These are phyloP conservation scores for Haemorhous mexicanus DNA, from an alignment of 2,113 vertebrate genomes.

Conservation along the genomic window DNA sequence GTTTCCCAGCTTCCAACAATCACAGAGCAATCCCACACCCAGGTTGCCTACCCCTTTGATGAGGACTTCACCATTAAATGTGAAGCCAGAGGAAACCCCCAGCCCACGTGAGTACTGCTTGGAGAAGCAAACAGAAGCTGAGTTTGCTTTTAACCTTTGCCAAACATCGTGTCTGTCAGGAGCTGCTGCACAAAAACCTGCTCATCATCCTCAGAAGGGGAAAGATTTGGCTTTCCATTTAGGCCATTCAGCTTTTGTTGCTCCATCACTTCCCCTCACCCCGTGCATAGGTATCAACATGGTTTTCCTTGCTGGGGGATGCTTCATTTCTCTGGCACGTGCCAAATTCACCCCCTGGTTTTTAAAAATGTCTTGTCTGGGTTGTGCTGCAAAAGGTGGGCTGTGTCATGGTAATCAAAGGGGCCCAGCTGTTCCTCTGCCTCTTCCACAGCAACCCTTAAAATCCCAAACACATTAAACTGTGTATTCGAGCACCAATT, in stretches of 20 bases:
- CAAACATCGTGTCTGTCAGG: background rate
- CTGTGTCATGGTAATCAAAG: background rate
- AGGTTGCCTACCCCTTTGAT: slow-evolving; percentile 91
- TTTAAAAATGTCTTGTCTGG: background rate
- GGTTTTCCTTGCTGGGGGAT: background rate
- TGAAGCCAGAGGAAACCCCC: slow-evolving; percentile 91
- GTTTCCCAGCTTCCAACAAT: slow-evolving; percentile 93
- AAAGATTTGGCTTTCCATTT: background rate
- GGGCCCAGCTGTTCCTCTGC: background rate
- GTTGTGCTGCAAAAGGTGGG: background rate
- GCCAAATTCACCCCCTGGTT: background rate
- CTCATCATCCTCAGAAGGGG: background rate
- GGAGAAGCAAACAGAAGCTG: background rate
- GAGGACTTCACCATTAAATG: slow-evolving; percentile 89
- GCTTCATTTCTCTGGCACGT: background rate
- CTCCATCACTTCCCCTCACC: background rate
- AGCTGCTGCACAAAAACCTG: background rate
- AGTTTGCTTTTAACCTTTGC: background rate
- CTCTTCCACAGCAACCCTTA: background rate
- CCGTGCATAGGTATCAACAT: rapidly evolving
- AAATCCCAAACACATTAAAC: background rate
- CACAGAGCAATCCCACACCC: slow-evolving; percentile 78
- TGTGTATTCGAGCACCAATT: background rate
- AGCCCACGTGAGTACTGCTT: slow-evolving; percentile 82
- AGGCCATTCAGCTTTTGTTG: background rate